These are phyloP conservation scores for Goniozus legneri DNA, from an alignment of 1,140 invertebrate genomes.

Conservation along the genomic window DNA sequence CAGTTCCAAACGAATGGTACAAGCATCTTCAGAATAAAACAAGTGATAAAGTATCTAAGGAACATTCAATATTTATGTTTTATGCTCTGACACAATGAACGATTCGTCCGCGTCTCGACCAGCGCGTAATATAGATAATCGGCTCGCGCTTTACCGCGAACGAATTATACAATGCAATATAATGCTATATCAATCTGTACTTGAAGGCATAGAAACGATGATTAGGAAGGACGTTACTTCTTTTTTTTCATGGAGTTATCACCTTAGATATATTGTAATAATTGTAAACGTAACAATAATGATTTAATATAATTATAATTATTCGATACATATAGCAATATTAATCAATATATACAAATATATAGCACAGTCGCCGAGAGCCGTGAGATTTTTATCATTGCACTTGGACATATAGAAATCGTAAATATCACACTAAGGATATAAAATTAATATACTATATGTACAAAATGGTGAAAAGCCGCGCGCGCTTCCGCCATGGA, in stretches of 20 bases:
- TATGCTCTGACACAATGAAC: slow-evolving; percentile 18
- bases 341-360: slow-evolving; percentile 47
- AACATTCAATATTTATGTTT: slow-evolving; percentile 25
- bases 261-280: slow-evolving; percentile 25
- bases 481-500: slow-evolving; percentile 7
- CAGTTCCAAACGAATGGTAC: no score
- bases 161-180: slow-evolving; percentile 26
- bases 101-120: slow-evolving; percentile 8
- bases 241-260: slow-evolving; percentile 14
- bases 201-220: slow-evolving; percentile 29
- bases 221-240: slow-evolving; percentile 28
- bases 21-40: no score
- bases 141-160: slow-evolving; percentile 16
- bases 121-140: no score
- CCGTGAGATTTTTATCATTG: slow-evolving; percentile 27
- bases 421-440: slow-evolving; percentile 20
- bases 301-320: slow-evolving; percentile 29
- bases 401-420: slow-evolving; percentile 18
- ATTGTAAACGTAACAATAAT: slow-evolving; percentile 37
- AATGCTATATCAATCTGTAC: slow-evolving; percentile 12
- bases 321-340: slow-evolving; percentile 31
- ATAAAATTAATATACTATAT: slow-evolving; percentile 17
- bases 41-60: slow-evolving; percentile 23
- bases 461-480: slow-evolving; percentile 10
- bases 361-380: slow-evolving; percentile 37